Evolutionary conservation across 2,797 vertebrate species (phyloP).

Genomic region (Pangasius larnaudii): DNA sequence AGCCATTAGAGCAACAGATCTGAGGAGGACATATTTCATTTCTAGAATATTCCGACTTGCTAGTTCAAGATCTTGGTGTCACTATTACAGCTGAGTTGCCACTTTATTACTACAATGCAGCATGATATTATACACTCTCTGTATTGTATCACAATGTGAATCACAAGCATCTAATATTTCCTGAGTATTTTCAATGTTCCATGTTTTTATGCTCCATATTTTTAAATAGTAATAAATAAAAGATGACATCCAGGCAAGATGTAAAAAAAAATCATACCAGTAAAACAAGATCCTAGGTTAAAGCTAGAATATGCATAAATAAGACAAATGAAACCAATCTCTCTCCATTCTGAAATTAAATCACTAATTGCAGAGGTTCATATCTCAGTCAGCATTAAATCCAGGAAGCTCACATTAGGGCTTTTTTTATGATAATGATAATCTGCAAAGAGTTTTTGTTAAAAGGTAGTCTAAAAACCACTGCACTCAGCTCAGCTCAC

Average conservation of each 20-base stretch:
- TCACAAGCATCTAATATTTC: neutral
- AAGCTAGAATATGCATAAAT: neutral
- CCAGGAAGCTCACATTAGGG: neutral
- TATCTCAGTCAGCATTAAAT: neutral
- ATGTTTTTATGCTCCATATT: neutral
- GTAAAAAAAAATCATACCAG: neutral
- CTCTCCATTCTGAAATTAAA: neutral
- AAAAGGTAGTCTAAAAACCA: neutral
- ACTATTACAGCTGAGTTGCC: neutral
- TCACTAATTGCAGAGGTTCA: neutral
- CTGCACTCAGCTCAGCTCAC: neutral
- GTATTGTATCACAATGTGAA: neutral
- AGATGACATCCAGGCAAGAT: neutral
- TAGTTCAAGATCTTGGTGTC: neutral
- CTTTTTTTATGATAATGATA: conserved; percentile 6
- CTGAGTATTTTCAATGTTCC: neutral
- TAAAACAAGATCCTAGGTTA: neutral
- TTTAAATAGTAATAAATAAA: neutral
- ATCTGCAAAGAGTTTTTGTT: conserved; percentile 9
- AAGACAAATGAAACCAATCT: neutral
- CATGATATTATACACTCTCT: neutral
- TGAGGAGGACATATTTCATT: neutral
- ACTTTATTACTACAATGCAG: neutral
- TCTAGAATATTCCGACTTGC: neutral
- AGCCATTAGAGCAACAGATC: neutral